Percentiles rank a stretch among this genome's conserved stretches.
Conservation (phyloP, 2,797 vertebrate genomes). For the Acanthis flammea region DNA sequence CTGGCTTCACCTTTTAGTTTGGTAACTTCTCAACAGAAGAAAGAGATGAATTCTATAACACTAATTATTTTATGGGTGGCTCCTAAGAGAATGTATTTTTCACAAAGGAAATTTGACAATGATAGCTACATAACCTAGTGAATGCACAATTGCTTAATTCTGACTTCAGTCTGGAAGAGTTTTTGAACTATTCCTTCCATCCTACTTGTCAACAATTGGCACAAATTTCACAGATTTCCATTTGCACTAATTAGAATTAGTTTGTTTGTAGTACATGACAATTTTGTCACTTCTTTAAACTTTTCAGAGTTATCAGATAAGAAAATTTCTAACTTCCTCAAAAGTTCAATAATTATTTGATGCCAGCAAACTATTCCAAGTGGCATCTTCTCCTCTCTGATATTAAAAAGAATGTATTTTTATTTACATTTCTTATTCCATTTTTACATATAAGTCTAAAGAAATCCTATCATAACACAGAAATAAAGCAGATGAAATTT, state of each 20-base stretch:
- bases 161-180: not conserved
- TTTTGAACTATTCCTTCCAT: not conserved
- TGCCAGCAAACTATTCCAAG: not conserved
- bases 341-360: not conserved
- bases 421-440: not conserved
- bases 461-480: not conserved
- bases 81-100: not conserved
- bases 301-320: not conserved
- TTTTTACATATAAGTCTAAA: not conserved
- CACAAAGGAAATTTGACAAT: not conserved
- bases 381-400: not conserved
- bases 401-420: not conserved
- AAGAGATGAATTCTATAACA: not conserved
- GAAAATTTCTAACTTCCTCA: not conserved
- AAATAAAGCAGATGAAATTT: not conserved
- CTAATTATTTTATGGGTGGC: not conserved
- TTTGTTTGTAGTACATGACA: not conserved
- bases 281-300: not conserved
- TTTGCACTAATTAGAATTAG: not conserved
- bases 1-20: not conserved
- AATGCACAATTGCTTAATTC: not conserved
- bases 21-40: not conserved
- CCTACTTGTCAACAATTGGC: not conserved
- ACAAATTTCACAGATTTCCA: not conserved
- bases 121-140: not conserved